A percentile compares a stretch with the other conserved stretches of the same genome.
phyloP scores from a whole-genome alignment of 2,113 vertebrate genomes.

The Mola mola region DNA sequence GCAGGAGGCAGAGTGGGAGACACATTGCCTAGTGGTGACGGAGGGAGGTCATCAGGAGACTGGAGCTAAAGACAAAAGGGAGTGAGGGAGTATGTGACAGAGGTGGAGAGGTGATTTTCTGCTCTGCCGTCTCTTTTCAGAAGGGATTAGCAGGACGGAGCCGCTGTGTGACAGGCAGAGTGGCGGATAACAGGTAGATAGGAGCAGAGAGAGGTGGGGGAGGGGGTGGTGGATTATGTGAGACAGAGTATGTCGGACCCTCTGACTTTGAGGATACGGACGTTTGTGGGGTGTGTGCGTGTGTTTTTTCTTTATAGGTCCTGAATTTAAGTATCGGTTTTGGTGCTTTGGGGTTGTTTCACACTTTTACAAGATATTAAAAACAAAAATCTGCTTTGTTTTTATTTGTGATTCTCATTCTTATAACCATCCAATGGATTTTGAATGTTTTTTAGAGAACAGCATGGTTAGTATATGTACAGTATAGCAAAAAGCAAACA shows the following conservation, averaged over 20 bases:
- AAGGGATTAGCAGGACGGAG: slow-evolving; percentile 75
- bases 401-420: no score
- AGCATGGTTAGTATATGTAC: neutral
- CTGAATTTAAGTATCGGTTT: no score
- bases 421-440: no score
- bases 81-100: slow-evolving; percentile 75
- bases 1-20: slow-evolving; percentile 9
- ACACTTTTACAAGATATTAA: no score
- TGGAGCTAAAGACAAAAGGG: slow-evolving; percentile 76
- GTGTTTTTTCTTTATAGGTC: no score
- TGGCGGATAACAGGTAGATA: slow-evolving; percentile 71
- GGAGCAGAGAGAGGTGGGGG: slow-evolving; percentile 30
- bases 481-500: neutral
- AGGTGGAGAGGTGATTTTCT: slow-evolving; percentile 82
- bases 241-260: slow-evolving; percentile 53
- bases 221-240: slow-evolving; percentile 64
- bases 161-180: slow-evolving; percentile 72
- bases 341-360: no score
- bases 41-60: slow-evolving; percentile 58
- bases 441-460: neutral
- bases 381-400: no score
- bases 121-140: slow-evolving; percentile 81
- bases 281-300: slow-evolving; percentile 9
- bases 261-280: slow-evolving; percentile 54
- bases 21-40: slow-evolving; percentile 6